These are phyloP conservation scores for Brachionus manjavacas DNA, from an alignment of 1,140 invertebrate species.

Conservation along the genomic window DNA sequence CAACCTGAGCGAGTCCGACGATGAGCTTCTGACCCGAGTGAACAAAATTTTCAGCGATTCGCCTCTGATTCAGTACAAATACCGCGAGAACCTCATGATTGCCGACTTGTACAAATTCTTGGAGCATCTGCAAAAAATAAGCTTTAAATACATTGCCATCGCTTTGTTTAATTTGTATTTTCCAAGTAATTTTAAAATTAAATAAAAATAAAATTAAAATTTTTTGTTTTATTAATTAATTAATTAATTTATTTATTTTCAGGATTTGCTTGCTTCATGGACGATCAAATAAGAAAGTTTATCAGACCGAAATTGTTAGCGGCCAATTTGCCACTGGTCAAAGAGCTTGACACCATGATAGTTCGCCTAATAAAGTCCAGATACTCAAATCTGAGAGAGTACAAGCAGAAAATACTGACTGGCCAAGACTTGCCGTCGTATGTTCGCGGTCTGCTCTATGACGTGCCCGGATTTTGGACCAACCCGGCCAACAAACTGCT, in stretches of 20 bases:
- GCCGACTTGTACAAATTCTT: slow-evolving; percentile 38
- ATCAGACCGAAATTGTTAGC: background rate
- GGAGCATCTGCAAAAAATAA: slow-evolving; percentile 37
- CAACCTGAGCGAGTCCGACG: background rate
- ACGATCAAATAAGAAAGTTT: slow-evolving; percentile 23
- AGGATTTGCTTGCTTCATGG: slow-evolving; percentile 38
- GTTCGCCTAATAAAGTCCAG: background rate
- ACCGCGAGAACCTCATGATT: slow-evolving; percentile 33
- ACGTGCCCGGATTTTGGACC: slow-evolving; percentile 12
- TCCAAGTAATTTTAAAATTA: slow-evolving; percentile 6
- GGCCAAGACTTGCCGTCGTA: slow-evolving; percentile 14
- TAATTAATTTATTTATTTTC: background rate
- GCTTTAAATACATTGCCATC: slow-evolving; percentile 17
- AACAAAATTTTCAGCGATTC: slow-evolving; percentile 37
- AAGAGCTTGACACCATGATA: slow-evolving; percentile 11
- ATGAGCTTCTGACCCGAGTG: background rate
- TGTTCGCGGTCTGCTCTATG: background rate
- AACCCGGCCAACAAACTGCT: background rate
- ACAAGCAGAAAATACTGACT: slow-evolving; percentile 30
- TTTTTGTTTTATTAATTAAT: background rate
- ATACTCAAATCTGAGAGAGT: slow-evolving; percentile 29
- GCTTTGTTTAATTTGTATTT: slow-evolving; percentile 36
- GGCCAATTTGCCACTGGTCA: background rate
- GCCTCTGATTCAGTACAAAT: slow-evolving; percentile 36
- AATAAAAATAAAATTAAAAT: background rate